Conservation (phyloP, 1,140 invertebrate species). For the Cheumatopsyche charites region DNA sequence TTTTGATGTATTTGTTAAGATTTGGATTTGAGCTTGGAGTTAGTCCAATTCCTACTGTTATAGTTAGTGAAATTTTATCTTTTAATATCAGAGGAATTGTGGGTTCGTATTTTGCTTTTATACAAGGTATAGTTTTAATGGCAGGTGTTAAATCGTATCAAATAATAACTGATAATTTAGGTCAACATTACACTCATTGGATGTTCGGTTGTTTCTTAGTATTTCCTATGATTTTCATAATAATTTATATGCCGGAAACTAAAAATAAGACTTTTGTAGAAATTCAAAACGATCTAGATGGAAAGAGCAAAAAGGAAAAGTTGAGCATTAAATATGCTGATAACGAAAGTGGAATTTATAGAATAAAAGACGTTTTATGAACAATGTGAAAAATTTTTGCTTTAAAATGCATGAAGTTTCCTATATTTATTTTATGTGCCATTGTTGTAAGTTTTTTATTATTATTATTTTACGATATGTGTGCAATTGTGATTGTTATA, state of each 20-base stretch:
- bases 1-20: constrained; percentile 38
- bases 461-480: too few species aligned
- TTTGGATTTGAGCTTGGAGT: constrained; percentile 45
- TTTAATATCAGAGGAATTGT: constrained; percentile 45
- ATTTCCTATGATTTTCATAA: constrained; percentile 38
- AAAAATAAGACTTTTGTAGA: constrained; percentile 45
- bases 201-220: constrained; percentile 37
- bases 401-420: too few species aligned
- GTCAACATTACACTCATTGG: constrained; percentile 39
- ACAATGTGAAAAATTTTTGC: too few species aligned
- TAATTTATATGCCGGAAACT: constrained; percentile 47
- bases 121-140: constrained; percentile 43
- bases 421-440: too few species aligned
- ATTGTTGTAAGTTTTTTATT: too few species aligned
- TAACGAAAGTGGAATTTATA: too few species aligned
- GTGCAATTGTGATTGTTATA: too few species aligned
- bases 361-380: too few species aligned
- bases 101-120: constrained; percentile 42
- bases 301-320: neutral
- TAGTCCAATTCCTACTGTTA: constrained; percentile 42
- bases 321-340: constrained; percentile 3
- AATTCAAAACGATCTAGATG: constrained; percentile 42
- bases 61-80: constrained; percentile 46
- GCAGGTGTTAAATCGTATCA: constrained; percentile 41
- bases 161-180: constrained; percentile 40